Conservation (phyloP, 2,113 vertebrate genomes). For the Mus musculus region DNA sequence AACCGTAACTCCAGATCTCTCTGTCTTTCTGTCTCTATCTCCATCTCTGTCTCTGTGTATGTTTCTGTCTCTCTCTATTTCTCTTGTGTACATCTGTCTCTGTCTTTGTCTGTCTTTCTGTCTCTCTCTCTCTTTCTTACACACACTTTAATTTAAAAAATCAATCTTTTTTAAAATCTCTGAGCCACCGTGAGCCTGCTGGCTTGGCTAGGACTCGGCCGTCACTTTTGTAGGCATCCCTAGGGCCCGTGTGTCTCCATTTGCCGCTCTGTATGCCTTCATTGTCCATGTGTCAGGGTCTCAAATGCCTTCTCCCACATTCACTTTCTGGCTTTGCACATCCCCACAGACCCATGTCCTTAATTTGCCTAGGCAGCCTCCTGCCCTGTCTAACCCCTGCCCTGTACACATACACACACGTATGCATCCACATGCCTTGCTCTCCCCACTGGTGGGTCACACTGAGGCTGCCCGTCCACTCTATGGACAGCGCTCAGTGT, state of each 20-base stretch:
- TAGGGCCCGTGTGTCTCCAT: background rate
- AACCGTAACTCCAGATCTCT: background rate
- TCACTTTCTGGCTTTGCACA: background rate
- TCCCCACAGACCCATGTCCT: background rate
- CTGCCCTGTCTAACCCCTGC: background rate
- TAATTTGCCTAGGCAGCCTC: background rate
- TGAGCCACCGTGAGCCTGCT: background rate
- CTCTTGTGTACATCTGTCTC: too few species aligned
- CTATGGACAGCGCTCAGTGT: rapidly evolving
- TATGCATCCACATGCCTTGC: rapidly evolving
- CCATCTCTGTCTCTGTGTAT: too few species aligned
- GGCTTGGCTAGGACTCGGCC: background rate
- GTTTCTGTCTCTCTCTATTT: too few species aligned
- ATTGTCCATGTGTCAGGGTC: background rate
- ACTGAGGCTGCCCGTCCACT: background rate
- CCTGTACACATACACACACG: background rate
- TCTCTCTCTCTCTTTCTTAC: too few species aligned
- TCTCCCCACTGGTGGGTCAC: too few species aligned
- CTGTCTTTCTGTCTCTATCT: too few species aligned
- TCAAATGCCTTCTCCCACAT: background rate
- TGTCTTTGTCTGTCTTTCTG: too few species aligned
- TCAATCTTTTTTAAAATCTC: background rate
- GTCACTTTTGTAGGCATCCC: background rate
- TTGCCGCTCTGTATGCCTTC: background rate
- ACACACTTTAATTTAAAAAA: background rate